Evolutionary conservation across 2,888 invertebrate genomes (phyloP).

Genomic region (Eutolmus rufibarbis): DNA sequence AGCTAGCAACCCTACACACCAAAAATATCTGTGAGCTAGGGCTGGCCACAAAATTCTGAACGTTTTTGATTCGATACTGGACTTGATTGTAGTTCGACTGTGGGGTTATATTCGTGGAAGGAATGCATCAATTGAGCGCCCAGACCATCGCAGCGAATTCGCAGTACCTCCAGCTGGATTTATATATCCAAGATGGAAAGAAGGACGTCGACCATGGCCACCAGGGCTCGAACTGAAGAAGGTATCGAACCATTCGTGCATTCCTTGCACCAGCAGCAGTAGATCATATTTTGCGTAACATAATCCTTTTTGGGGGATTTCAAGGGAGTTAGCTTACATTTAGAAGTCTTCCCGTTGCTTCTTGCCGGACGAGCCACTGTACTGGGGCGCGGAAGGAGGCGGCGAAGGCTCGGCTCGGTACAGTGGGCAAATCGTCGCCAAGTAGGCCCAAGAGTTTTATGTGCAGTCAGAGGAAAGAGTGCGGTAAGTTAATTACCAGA

Average conservation of each 20-base stretch:
- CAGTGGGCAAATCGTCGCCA: not conserved
- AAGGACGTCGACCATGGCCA: not conserved
- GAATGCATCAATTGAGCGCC: not conserved
- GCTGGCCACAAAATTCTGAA: not conserved
- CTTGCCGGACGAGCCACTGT: not conserved
- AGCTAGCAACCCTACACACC: not conserved
- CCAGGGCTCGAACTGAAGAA: not conserved
- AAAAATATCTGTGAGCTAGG: not conserved
- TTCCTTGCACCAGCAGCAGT: conserved; percentile 12
- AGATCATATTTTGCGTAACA: conserved; percentile 20
- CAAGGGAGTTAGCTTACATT: not conserved
- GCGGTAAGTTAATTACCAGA: not conserved
- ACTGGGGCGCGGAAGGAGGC: not conserved
- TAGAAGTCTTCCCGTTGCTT: not conserved
- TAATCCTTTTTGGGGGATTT: conserved; percentile 7
- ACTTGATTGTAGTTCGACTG: not conserved
- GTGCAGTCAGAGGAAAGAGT: not conserved
- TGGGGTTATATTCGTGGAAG: not conserved
- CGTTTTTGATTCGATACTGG: not conserved
- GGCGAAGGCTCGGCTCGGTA: not conserved
- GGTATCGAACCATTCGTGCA: not conserved
- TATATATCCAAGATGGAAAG: not conserved
- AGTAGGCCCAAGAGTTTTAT: not conserved
- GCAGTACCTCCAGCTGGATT: not conserved
- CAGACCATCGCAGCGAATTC: not conserved